Base-by-base conservation (phyloP, 2,113 vertebrate species). In the Ciconia stormi region DNA sequence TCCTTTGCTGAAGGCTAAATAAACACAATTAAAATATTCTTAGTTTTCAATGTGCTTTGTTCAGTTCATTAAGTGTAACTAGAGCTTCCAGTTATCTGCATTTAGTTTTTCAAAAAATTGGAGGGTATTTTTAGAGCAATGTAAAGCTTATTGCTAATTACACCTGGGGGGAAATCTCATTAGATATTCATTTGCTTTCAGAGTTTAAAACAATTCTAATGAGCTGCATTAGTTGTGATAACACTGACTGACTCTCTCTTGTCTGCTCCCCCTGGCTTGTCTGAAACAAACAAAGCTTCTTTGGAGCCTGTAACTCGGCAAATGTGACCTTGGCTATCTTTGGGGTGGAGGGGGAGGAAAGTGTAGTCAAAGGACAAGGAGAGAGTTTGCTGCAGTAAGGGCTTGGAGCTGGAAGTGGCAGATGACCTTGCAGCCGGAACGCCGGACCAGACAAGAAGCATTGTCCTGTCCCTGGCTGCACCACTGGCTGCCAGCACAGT, bases 161-260 rank as follows among this genome's bases (percentile, higher is more conserved):
- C 97, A 98, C 97, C 97, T 98, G 97, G 96, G 97, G 97, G 97
- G 95, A 96, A 97, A 97, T 96, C 96, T 97, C 97, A 96, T 98
- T 98, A 98, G 96, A 82, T 96, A 97, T 97, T 97, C 97, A 96
- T 97, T 97, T 98, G 96, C 96, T 98, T 96, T 97, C 93, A 87
- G 94, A 97, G 92, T 97, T 97, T 98, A 96, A 97, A 97, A 97
- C 94, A 95, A 97, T 97, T 94, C 96, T 98, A 97, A 97, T 96
- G 94, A 97, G 96, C 96, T 95, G 89, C 96, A 97, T 97, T 97
- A 97, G 96, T 95, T 96, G 95, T 93, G 87, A 82, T 96, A 97
- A 96, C 96, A 95, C 95, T 96, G 95, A 93, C 79, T 82, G 89
- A 93, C 91, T 97, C 83, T 95, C 82, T 79, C 94, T 90, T 56